These are phyloP conservation scores for Sebastes hopkinsi DNA, from an alignment of 2,797 vertebrate genomes.

Conservation along the genomic window DNA sequence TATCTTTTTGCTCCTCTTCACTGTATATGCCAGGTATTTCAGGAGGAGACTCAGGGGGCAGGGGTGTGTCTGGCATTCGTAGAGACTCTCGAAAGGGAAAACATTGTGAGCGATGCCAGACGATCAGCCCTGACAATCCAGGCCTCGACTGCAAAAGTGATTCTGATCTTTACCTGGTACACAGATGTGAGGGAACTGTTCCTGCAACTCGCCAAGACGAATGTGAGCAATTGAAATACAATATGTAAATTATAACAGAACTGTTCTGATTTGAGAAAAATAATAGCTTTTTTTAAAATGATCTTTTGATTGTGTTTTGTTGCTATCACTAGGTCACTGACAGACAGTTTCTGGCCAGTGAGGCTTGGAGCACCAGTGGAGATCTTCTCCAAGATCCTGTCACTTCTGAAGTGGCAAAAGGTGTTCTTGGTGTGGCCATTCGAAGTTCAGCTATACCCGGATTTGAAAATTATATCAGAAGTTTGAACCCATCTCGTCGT, in stretches of 20 bases:
- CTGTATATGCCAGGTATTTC: slow-evolving; percentile 59
- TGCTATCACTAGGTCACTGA: slow-evolving; percentile 57
- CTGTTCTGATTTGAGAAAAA: not conserved
- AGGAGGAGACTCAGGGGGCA: slow-evolving; percentile 64
- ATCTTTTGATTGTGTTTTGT: not conserved
- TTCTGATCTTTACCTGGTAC: slow-evolving; percentile 79
- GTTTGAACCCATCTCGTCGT: slow-evolving; percentile 59
- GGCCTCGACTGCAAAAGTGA: slow-evolving; percentile 75
- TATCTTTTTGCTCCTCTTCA: not conserved
- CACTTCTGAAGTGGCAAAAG: slow-evolving; percentile 63
- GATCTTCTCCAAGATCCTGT: slow-evolving; percentile 63
- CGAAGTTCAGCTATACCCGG: slow-evolving; percentile 72
- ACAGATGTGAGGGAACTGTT: slow-evolving; percentile 75
- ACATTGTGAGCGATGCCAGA: slow-evolving; percentile 65
- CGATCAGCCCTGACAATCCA: slow-evolving; percentile 71
- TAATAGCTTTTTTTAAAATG: not conserved
- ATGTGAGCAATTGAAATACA: slow-evolving; percentile 66
- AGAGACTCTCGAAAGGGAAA: slow-evolving; percentile 70
- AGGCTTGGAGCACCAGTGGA: slow-evolving; percentile 80
- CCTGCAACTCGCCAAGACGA: slow-evolving; percentile 66
- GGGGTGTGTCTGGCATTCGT: slow-evolving; percentile 80
- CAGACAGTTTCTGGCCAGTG: slow-evolving; percentile 80
- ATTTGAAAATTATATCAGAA: slow-evolving; percentile 67
- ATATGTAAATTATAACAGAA: not conserved
- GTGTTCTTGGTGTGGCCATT: slow-evolving; percentile 79